phyloP scores from a whole-genome alignment of 2,888 invertebrate species.

The Ectropis crepuscularia region DNA sequence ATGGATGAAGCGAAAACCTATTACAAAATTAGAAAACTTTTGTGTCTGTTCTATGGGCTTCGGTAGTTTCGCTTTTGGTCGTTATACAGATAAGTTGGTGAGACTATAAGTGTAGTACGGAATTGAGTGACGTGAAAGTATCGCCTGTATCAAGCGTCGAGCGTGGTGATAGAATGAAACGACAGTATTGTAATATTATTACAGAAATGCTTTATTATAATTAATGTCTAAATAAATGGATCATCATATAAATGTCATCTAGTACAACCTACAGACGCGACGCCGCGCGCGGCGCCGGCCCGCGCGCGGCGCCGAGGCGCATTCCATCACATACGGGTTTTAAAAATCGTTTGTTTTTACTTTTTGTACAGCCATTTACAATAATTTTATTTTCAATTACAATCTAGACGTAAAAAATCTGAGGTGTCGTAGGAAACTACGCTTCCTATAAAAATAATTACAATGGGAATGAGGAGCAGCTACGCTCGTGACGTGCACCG shows the following conservation, averaged over 20 bases:
- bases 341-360: slow-evolving; percentile 81
- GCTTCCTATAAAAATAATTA: slow-evolving; percentile 84
- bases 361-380: slow-evolving; percentile 86
- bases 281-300: slow-evolving; percentile 63
- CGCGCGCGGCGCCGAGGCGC: slow-evolving; percentile 70
- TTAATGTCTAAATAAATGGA: slow-evolving; percentile 88
- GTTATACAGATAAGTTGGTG: too few relatives aligned
- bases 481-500: slow-evolving; percentile 82
- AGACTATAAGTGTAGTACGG: too few relatives aligned
- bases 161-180: slow-evolving; percentile 61
- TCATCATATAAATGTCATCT: slow-evolving; percentile 86
- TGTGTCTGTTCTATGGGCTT: too few relatives aligned
- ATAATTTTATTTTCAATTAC: slow-evolving; percentile 85
- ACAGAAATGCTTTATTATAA: slow-evolving; percentile 88
- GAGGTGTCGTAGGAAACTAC: slow-evolving; percentile 84
- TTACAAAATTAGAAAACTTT: too few relatives aligned
- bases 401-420: slow-evolving; percentile 84
- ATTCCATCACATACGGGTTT: slow-evolving; percentile 83
- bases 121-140: too few relatives aligned
- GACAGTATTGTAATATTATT: slow-evolving; percentile 83
- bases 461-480: slow-evolving; percentile 83
- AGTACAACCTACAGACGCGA: slow-evolving; percentile 81
- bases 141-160: neutral
- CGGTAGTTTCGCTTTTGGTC: too few relatives aligned
- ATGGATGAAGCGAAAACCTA: too few relatives aligned